Conservation (phyloP, 2,113 vertebrate genomes). For the Melospiza melodia region DNA sequence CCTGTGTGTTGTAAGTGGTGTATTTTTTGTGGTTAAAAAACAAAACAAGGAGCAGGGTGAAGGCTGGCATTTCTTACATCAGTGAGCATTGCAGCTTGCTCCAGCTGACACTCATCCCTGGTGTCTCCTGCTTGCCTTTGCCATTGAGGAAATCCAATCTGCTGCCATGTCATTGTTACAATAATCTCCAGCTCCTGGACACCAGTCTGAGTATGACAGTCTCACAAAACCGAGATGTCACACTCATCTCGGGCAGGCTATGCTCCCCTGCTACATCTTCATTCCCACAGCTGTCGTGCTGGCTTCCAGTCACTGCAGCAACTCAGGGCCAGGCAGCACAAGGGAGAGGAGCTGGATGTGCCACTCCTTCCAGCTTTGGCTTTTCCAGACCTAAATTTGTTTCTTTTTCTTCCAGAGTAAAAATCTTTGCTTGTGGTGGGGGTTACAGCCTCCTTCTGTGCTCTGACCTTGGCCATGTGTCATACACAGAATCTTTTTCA, state of each 20-base stretch:
- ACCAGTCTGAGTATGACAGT: neutral
- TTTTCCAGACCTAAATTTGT: neutral
- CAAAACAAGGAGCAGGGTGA: neutral
- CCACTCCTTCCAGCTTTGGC: neutral
- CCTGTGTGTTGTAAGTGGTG: neutral
- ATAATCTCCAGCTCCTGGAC: slow-evolving; percentile 6
- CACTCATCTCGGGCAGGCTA: neutral
- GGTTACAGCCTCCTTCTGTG: neutral
- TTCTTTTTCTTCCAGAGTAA: neutral
- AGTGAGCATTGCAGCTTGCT: neutral
- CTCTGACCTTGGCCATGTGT: rapidly evolving
- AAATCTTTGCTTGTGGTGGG: neutral
- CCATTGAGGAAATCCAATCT: neutral
- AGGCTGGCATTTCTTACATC: neutral
- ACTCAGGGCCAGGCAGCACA: neutral
- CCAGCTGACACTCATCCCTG: neutral
- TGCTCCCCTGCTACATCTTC: neutral
- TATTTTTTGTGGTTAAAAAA: neutral
- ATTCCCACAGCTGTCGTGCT: rapidly evolving
- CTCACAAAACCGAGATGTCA: neutral
- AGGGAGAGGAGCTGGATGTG: neutral
- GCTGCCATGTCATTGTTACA: neutral
- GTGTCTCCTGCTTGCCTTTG: neutral
- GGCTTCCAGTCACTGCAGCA: neutral
- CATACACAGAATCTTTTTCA: neutral